Base-by-base conservation (phyloP, 1,140 invertebrate species). In the Galendromus occidentalis region DNA sequence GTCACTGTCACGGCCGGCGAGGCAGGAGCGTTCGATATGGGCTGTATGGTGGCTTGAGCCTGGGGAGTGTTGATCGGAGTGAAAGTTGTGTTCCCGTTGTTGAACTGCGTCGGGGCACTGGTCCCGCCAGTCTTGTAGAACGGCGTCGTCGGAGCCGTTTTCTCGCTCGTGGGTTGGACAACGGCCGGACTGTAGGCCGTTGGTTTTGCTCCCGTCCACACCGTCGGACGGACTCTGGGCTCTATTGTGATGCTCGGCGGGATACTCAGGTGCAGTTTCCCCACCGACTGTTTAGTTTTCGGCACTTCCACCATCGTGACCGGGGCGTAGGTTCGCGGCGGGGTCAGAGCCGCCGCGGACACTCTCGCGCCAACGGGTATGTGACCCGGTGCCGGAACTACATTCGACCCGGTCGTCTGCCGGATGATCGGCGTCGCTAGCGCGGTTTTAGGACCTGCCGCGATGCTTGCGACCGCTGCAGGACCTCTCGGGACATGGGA, bases 391-490 rank as follows among this genome's bases (percentile, higher is more conserved):
- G 51, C 51, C 33, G 25, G 25, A 20, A 59, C 51, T 6, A 59
- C 51, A 22, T 59, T 59, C 20, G n/a, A 22, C 2, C 51, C 51
- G 67, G 18, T 29, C 4, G 64, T 73, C 1, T 75, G 73, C 67
- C 78, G 70, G 7, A 79, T 72, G 51, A 79, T 79, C 20, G 78
- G 78, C 42, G 78, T 79, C 29, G 78, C 77, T 25, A 79, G 74
- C 5, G 77, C 74, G 22, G 78, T 76, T 70, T 77, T 72, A 17
- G 78, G 77, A 18, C 75, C 76, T 28, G 68, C 64, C 44, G 78
- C 74, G 66, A 80, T 80, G 70, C 77, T 79, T 12, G 79, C 79
- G 1, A 79, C 79, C 45, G 78, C 76, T 33, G 79, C 79, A 65
- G 79, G 75, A 65, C 75, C 75, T 72, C 68, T 44, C 30, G 69